These are phyloP conservation scores for Acropora yongei DNA, from an alignment of 64 coral and sea anemone genomes.

Conservation along the genomic window DNA sequence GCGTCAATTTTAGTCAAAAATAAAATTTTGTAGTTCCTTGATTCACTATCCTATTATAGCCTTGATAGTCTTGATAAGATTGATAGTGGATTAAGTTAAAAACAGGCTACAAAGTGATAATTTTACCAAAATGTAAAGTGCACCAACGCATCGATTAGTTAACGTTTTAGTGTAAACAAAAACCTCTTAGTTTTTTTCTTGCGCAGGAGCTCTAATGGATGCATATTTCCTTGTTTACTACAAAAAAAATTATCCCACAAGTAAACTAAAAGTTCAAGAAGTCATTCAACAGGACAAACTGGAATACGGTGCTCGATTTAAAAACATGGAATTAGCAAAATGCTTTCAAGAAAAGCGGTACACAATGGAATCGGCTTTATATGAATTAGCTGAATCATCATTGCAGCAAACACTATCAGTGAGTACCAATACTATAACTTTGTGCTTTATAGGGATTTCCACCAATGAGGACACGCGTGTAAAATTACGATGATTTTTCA, in stretches of 20 bases:
- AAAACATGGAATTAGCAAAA: slow-evolving; percentile 18
- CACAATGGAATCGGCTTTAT: slow-evolving; percentile 23
- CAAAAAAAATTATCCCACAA: slow-evolving; percentile 44
- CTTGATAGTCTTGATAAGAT: no score
- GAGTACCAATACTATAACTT: background rate
- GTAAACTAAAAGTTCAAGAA: slow-evolving; percentile 61
- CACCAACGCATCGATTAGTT: no score
- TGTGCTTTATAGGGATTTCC: no score
- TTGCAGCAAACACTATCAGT: slow-evolving; percentile 47
- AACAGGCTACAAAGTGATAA: no score
- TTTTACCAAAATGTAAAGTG: no score
- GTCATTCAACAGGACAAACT: slow-evolving; percentile 57
- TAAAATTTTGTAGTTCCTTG: no score
- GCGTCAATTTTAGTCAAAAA: no score
- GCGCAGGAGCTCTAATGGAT: slow-evolving; percentile 59
- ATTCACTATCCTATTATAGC: no score
- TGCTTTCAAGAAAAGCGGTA: slow-evolving; percentile 50
- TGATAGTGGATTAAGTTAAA: no score
- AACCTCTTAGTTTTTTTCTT: background rate
- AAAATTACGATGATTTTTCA: no score
- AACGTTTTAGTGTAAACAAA: no score
- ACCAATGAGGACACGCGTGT: background rate
- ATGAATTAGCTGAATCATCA: slow-evolving; percentile 40
- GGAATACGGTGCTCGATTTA: slow-evolving; percentile 60
- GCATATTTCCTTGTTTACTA: slow-evolving; percentile 32